Conservation (phyloP, 1,140 invertebrate genomes). For the Portunus trituberculatus region DNA sequence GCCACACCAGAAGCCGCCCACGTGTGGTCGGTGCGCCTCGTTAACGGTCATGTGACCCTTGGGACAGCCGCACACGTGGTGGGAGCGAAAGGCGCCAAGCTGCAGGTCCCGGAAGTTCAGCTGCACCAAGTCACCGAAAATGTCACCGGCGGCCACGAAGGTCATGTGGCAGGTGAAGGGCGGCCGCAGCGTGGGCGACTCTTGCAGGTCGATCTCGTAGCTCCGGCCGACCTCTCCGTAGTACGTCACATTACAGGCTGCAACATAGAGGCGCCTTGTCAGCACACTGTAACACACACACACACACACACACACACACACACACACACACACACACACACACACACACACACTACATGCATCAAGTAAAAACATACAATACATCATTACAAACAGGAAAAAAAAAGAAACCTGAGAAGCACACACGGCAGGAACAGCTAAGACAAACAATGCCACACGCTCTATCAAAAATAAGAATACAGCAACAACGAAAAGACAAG, state of each 20-base stretch:
- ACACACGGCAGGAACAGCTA: too few species aligned
- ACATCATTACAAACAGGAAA: too few species aligned
- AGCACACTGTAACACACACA: not conserved
- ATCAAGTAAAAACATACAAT: too few species aligned
- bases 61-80: slow-evolving; percentile 77
- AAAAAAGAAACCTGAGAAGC: too few species aligned
- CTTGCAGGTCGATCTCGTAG: slow-evolving; percentile 87
- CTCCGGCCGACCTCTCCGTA: slow-evolving; percentile 89
- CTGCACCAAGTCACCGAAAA: slow-evolving; percentile 91
- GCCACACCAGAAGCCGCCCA: slow-evolving; percentile 90
- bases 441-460: too few species aligned
- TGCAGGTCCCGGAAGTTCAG: slow-evolving; percentile 81
- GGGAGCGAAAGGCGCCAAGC: slow-evolving; percentile 74
- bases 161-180: slow-evolving; percentile 93
- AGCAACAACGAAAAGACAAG: too few species aligned
- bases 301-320: slow-evolving; percentile 51
- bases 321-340: slow-evolving; percentile 47
- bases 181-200: slow-evolving; percentile 85
- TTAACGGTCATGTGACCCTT: slow-evolving; percentile 86
- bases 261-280: slow-evolving; percentile 78
- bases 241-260: slow-evolving; percentile 91
- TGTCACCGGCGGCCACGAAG: slow-evolving; percentile 91
- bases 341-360: slow-evolving; percentile 25
- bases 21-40: slow-evolving; percentile 86
- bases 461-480: too few species aligned